These are phyloP conservation scores for Salminus brasiliensis DNA, from an alignment of 2,113 vertebrate species.

Conservation along the genomic window DNA sequence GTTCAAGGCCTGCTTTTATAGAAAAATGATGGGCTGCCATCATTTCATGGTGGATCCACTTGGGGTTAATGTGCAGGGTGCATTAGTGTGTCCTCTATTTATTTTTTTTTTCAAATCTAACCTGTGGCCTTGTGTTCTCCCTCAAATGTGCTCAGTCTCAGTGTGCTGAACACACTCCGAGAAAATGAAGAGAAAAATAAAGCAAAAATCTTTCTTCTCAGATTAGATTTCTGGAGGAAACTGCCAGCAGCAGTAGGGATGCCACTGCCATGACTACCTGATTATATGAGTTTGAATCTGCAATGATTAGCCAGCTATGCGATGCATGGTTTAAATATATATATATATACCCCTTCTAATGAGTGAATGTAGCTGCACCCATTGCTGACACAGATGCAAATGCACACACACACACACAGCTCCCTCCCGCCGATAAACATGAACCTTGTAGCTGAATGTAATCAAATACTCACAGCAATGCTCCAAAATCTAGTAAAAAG, in stretches of 20 bases:
- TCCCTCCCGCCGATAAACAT: too few relatives aligned
- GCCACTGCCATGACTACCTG: not conserved
- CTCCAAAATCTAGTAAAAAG: too few relatives aligned
- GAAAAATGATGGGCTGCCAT: conserved; percentile 49
- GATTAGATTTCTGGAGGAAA: not conserved
- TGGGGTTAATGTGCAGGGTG: conserved; percentile 44
- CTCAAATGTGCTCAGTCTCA: not conserved
- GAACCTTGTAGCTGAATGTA: too few relatives aligned
- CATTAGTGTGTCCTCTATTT: conserved; percentile 41
- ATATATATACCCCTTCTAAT: too few relatives aligned
- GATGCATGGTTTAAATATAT: too few relatives aligned
- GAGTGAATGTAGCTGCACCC: too few relatives aligned
- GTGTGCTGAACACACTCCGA: not conserved
- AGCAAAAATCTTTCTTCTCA: not conserved
- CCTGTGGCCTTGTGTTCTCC: conserved; percentile 8
- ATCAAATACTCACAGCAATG: too few relatives aligned
- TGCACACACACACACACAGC: too few relatives aligned
- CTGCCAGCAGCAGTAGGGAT: not conserved
- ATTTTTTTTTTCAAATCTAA: conserved; percentile 18
- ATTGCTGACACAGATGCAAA: too few relatives aligned
- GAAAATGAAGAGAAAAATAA: not conserved
- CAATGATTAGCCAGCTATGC: too few relatives aligned
- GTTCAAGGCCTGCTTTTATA: conserved; percentile 48
- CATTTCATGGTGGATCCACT: conserved; percentile 42
- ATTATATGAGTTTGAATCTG: not conserved